Base-by-base conservation (phyloP, 2,888 invertebrate species). In the Nipponacmea schrenckii region DNA sequence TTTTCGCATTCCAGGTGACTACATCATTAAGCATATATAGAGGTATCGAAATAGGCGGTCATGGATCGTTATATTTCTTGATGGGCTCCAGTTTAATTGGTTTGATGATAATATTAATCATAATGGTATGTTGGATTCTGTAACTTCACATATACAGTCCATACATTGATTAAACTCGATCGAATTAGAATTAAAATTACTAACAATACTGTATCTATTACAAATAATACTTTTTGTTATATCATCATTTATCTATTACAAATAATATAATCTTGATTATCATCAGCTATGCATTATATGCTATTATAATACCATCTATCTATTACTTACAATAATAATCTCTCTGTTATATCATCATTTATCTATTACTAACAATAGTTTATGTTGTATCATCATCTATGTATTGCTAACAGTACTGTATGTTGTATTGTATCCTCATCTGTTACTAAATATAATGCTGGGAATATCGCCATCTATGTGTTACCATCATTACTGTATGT, bases 1-100 rank as follows among this genome's bases (percentile, higher is more conserved):
- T 31, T 31, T 7, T 0, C 48, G 4, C 64, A 14, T 74, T 80
- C 15, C 78, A 86, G 86, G 74, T 85, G 10, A 83, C 78, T 44
- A 69, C 84, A 17, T 73, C 77, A 12, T 78, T 86, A 20, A 83
- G 84, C 63, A 83, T 86, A 15, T 82, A 81, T 67, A 77, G 81
- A 62, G 83, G 83, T 0, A 70, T 82, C 4, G 75, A 78, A 39
- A 72, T 80, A 3, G 75, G 73, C n/a, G 65, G 71, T 3, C 74
- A 79, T 74, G 83, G 83, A 15, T 81, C 77, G n/a, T 74, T 83
- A 27, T 84, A 83, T 73, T 82, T 84, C 68, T 79, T 85, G 81
- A 76, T 86, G 24, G 85, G 84, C 8, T 50, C 85, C 27, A 77
- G 81, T 74, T 76, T 86, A 0, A 48, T 83, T 26, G 85, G 84